Conservation (phyloP, 1,140 invertebrate genomes). For the Trichonephila inaurata region DNA sequence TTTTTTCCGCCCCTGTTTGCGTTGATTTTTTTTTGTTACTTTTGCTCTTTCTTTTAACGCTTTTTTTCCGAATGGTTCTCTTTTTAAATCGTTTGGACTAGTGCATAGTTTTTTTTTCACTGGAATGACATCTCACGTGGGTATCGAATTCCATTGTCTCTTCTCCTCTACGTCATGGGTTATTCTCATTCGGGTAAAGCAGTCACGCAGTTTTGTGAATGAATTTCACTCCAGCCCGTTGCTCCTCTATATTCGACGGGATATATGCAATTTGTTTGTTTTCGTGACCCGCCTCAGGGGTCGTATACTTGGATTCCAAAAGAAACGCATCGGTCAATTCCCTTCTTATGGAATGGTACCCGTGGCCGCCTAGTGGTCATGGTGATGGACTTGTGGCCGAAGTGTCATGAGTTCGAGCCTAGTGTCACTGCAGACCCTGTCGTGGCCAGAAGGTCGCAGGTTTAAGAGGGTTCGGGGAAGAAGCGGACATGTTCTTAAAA, state of each 20-base stretch:
- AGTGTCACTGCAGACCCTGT: neutral
- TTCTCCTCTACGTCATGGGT: slow-evolving; percentile 52
- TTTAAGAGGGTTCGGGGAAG: too few relatives aligned
- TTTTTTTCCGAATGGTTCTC: neutral
- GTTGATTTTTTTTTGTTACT: neutral
- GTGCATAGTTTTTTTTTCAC: neutral
- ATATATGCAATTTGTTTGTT: slow-evolving; percentile 53
- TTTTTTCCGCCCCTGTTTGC: neutral
- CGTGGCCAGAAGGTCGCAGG: too few relatives aligned
- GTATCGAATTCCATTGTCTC: slow-evolving; percentile 67
- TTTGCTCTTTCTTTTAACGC: neutral
- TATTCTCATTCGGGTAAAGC: slow-evolving; percentile 62
- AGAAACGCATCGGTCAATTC: too few relatives aligned
- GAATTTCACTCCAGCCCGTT: slow-evolving; percentile 33
- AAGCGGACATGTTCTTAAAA: too few relatives aligned
- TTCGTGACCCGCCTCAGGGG: neutral
- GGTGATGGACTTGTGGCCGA: too few relatives aligned
- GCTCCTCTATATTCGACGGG: neutral
- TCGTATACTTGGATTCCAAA: neutral
- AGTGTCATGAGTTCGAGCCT: too few relatives aligned
- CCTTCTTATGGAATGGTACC: too few relatives aligned
- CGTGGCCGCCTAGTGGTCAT: too few relatives aligned
- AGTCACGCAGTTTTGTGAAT: slow-evolving; percentile 70
- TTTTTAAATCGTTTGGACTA: slow-evolving; percentile 40
- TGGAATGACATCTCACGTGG: slow-evolving; percentile 1